phyloP scores from a whole-genome alignment of 2,888 invertebrate species.

The Cephus pulcher region DNA sequence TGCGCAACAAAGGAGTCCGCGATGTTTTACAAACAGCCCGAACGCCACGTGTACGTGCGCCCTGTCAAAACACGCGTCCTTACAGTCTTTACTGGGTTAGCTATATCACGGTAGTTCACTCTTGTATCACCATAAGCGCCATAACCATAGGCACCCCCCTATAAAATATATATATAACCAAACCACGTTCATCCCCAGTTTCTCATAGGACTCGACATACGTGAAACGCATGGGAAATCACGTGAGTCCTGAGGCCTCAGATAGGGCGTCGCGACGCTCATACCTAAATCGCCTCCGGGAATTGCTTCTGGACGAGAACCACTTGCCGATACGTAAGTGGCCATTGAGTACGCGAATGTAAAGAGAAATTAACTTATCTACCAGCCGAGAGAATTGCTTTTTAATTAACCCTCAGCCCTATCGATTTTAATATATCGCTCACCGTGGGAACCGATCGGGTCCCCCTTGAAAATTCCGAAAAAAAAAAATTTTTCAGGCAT shows the following conservation, averaged over 20 bases:
- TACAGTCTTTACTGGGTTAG: background rate
- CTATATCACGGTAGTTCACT: background rate
- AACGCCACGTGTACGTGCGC: constrained; percentile 59
- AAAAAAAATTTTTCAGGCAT: background rate
- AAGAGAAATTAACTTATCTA: constrained; percentile 49
- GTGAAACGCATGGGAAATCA: constrained; percentile 54
- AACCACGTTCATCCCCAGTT: background rate
- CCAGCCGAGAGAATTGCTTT: constrained; percentile 55
- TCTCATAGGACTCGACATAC: constrained; percentile 24
- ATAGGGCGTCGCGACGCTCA: background rate
- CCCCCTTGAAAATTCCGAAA: background rate
- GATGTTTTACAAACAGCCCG: constrained; percentile 65
- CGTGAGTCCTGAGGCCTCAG: constrained; percentile 11
- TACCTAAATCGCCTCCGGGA: constrained; percentile 44
- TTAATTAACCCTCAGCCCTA: constrained; percentile 40
- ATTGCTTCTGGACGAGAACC: constrained; percentile 30
- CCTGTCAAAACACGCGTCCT: constrained; percentile 63
- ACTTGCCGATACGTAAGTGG: background rate
- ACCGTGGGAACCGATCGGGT: constrained; percentile 30
- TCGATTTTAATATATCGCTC: constrained; percentile 6
- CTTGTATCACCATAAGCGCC: background rate
- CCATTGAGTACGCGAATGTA: background rate
- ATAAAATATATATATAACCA: background rate
- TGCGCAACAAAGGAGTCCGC: constrained; percentile 58
- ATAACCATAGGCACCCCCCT: background rate